phyloP scores from a whole-genome alignment of 2,797 vertebrate genomes.

The Tauraco hartlaubi region DNA sequence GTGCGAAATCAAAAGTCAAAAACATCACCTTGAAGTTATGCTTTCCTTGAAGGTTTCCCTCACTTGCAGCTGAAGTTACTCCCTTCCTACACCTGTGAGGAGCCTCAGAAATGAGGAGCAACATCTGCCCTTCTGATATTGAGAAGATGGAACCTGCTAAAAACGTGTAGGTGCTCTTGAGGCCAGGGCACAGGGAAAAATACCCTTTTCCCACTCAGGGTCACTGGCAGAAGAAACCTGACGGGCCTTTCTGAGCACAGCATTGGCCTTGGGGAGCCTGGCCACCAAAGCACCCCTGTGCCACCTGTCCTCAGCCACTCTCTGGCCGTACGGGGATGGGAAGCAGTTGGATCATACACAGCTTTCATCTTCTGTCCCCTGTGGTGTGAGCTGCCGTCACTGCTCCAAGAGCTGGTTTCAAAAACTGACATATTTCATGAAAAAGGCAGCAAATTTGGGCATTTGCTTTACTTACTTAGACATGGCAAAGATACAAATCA shows the following conservation, averaged over 20 bases:
- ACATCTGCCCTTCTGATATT: rapidly evolving
- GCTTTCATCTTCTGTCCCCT: not conserved
- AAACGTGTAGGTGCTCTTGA: not conserved
- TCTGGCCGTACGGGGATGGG: rapidly evolving
- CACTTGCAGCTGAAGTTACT: not conserved
- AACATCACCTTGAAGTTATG: not conserved
- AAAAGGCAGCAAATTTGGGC: not conserved
- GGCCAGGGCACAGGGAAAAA: not conserved
- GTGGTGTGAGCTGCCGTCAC: not conserved
- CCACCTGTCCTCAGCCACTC: not conserved
- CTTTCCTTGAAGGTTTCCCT: not conserved
- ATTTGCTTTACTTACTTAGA: not conserved
- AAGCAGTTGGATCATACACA: not conserved
- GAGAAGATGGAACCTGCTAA: not conserved
- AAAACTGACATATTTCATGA: not conserved
- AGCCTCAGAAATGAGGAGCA: not conserved
- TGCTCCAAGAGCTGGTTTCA: not conserved
- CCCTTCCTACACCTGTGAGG: not conserved
- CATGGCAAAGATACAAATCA: not conserved
- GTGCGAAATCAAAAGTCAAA: constrained; percentile 26
- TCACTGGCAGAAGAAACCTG: not conserved
- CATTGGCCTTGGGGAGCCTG: not conserved
- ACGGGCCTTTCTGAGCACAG: not conserved
- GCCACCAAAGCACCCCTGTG: not conserved
- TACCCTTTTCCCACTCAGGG: not conserved